Conservation (phyloP, 1,140 invertebrate genomes). For the Proales similis region DNA sequence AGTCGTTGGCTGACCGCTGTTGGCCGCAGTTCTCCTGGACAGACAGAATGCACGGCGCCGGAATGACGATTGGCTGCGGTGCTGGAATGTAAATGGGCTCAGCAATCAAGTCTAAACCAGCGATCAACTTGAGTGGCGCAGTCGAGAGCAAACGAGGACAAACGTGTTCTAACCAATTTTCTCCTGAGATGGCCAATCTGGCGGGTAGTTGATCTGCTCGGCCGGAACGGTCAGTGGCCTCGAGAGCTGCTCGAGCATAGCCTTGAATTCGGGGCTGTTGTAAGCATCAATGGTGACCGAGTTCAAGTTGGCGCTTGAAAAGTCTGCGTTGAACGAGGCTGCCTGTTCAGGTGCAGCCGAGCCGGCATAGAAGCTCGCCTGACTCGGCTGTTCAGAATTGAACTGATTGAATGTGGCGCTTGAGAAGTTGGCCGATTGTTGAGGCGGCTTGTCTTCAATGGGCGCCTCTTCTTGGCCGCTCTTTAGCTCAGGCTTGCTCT, state of each 20-base stretch:
- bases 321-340: too few species aligned
- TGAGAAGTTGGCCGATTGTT: too few species aligned
- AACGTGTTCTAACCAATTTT: conserved; percentile 15
- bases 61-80: conserved; percentile 33
- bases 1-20: too few species aligned
- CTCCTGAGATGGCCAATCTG: conserved; percentile 33
- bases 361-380: too few species aligned
- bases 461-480: too few species aligned
- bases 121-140: neutral
- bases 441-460: too few species aligned
- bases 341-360: too few species aligned
- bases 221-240: conserved; percentile 22
- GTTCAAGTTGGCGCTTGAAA: conserved; percentile 12
- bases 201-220: conserved; percentile 29
- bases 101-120: conserved; percentile 4
- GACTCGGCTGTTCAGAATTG: too few species aligned
- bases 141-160: neutral
- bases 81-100: conserved; percentile 37
- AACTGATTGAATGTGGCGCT: too few species aligned
- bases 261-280: conserved; percentile 31
- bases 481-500: too few species aligned
- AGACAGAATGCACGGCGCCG: conserved; percentile 12
- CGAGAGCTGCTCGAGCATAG: conserved; percentile 19
- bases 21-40: conserved; percentile 11
- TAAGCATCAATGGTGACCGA: conserved; percentile 25